phyloP scores from a whole-genome alignment of 2,113 vertebrate genomes.

The Mesocricetus auratus region DNA sequence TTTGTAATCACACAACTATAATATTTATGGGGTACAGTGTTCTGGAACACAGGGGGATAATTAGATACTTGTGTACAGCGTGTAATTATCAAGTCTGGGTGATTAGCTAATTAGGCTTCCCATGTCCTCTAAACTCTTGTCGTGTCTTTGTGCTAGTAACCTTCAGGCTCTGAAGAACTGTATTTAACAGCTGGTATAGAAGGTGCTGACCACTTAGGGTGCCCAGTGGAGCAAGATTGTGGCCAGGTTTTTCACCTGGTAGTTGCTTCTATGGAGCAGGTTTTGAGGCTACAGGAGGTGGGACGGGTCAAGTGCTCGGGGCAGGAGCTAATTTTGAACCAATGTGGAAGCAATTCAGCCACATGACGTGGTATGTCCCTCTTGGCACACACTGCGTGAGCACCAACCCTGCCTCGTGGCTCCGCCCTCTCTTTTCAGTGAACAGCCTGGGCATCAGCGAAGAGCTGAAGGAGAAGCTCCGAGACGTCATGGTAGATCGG shows the following conservation, averaged over 20 bases:
- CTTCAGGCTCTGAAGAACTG: not conserved
- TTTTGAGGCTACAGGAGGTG: not conserved
- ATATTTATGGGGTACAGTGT: not conserved
- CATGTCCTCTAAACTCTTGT: not conserved
- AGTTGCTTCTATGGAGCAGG: not conserved
- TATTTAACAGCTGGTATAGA: not conserved
- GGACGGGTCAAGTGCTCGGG: not conserved
- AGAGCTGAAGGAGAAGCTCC: slow-evolving; percentile 94
- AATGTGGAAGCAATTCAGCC: not conserved
- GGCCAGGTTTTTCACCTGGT: no score
- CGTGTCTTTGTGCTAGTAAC: not conserved
- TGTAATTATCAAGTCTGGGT: not conserved
- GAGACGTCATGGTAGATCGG: slow-evolving; percentile 95
- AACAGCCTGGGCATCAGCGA: slow-evolving; percentile 95
- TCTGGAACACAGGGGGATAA: not conserved
- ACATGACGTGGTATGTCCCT: not conserved
- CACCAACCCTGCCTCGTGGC: not conserved
- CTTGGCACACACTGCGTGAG: not conserved
- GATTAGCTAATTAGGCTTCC: not conserved
- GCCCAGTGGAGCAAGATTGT: not conserved
- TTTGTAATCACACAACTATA: not conserved
- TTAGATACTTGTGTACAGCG: not conserved
- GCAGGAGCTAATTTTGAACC: not conserved
- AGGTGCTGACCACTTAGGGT: not conserved
- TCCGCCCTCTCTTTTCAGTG: slow-evolving; percentile 84